Percentiles rank a stretch among this genome's conserved stretches.
Conservation (phyloP, 2,797 vertebrate genomes). For the Chloroceryle inda region DNA sequence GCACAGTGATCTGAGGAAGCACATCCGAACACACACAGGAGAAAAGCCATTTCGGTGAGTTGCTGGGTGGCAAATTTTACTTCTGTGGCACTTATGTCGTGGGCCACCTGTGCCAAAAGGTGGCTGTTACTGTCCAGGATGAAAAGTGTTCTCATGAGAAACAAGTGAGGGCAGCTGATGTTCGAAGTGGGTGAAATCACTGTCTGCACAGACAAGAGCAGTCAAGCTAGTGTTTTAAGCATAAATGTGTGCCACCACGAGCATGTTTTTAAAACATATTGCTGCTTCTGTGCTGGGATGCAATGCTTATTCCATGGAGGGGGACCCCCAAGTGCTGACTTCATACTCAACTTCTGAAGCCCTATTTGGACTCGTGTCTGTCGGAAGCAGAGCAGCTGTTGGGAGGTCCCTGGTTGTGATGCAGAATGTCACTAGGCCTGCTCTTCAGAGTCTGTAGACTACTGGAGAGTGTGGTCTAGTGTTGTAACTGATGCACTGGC, state of each 20-base stretch:
- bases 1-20: conserved; percentile 99
- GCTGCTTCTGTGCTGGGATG: background rate
- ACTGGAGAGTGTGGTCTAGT: background rate
- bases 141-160: background rate
- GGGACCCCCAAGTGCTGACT: background rate
- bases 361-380: background rate
- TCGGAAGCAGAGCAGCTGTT: background rate
- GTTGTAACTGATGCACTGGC: background rate
- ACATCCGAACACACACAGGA: conserved; percentile 98
- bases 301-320: background rate
- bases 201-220: background rate
- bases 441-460: background rate
- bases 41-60: conserved; percentile 98
- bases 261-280: background rate
- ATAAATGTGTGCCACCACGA: accelerated
- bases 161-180: background rate
- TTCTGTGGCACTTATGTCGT: background rate
- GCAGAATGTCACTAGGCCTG: background rate
- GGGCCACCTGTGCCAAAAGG: background rate
- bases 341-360: background rate
- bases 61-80: accelerated
- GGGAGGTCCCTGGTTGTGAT: background rate
- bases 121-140: background rate
- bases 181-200: background rate
- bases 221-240: background rate